A percentile compares a stretch with the other conserved stretches of the same genome.
Conservation (phyloP, 2,888 invertebrate genomes). For the Azorinus chamasolen region DNA sequence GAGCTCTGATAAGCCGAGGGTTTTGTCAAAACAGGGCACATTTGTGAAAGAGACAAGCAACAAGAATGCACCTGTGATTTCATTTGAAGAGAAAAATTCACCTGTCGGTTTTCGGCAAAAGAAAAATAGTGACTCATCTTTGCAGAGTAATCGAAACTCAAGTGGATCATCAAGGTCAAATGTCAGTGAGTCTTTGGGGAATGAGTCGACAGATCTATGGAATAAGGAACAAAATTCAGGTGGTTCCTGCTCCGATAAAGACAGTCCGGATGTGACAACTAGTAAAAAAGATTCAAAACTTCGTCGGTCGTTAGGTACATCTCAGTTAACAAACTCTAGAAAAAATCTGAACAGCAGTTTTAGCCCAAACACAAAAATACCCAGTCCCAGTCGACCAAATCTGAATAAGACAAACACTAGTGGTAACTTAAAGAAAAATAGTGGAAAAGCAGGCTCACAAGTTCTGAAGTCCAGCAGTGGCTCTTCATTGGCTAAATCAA, state of each 20-base stretch:
- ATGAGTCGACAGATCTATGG: slow-evolving; percentile 27
- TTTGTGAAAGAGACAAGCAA: slow-evolving; percentile 93
- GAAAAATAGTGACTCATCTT: slow-evolving; percentile 52
- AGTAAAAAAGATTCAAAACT: slow-evolving; percentile 44
- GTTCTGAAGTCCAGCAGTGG: slow-evolving; percentile 74
- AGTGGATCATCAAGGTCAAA: slow-evolving; percentile 60
- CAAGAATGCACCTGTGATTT: slow-evolving; percentile 70
- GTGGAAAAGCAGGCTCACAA: slow-evolving; percentile 49
- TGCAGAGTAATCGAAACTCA: slow-evolving; percentile 55
- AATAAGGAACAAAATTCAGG: slow-evolving; percentile 71
- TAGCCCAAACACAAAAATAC: slow-evolving; percentile 53
- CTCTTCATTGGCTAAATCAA: slow-evolving; percentile 70
- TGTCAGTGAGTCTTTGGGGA: slow-evolving; percentile 42
- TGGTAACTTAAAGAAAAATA: slow-evolving; percentile 52
- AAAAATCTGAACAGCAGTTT: slow-evolving; percentile 44
- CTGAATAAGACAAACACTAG: slow-evolving; percentile 69
- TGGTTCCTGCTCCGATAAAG: slow-evolving; percentile 64
- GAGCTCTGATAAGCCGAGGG: slow-evolving; percentile 72
- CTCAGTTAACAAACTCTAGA: slow-evolving; percentile 35
- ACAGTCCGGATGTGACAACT: slow-evolving; percentile 30
- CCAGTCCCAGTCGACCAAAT: slow-evolving; percentile 66
- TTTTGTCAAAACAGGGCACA: slow-evolving; percentile 93
- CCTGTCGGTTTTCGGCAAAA: slow-evolving; percentile 61
- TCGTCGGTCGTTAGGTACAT: slow-evolving; percentile 38
- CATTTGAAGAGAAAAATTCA: slow-evolving; percentile 43